Base-by-base conservation (phyloP, 92 coral and sea anemone species). In the Plumapathes pennacea region DNA sequence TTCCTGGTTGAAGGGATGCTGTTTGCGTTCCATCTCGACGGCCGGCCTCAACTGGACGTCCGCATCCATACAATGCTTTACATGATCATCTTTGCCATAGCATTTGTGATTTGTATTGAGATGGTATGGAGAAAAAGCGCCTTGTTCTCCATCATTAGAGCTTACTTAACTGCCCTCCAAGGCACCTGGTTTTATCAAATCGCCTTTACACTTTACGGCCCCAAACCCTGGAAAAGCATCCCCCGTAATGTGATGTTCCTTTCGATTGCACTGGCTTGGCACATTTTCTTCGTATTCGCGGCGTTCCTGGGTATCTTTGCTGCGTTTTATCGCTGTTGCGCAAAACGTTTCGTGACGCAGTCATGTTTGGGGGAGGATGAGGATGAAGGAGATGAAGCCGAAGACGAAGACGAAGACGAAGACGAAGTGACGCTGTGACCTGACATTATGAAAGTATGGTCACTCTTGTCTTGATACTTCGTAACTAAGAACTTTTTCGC, bases 101-200 rank as follows among this genome's bases (percentile, higher is more conserved):
- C 90, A 13, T 6, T 72, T 4, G 48, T 67, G 7, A 42, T 89
- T 29, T 22, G 84, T 27, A 13, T 46, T 50, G 92, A 89, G 34
- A 66, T 83, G 69, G 68, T 64, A 50, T 67, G 65, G 21, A 61
- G 72, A 20, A 61, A 68, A 36, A 49, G 51, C 19, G 62, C 73
- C 32, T 21, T 89, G 43, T 75, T 70, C 19, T 36, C 62, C 22
- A 23, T 85, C 42, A 41, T 68, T 39, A 76, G 95, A 34, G 85
- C 97, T 42, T 71, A 77, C 64, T 59, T 90, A 25, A 26, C 69
- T 12, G 64, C 82, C 20, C 40, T 84, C 10, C 97, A 90, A 56
- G 97, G 97, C 1, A 55, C 95, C 12, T 90, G 97, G 97, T 90
- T 90, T 74, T 77, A 66, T 57, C 96, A 90, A 50, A 73, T 86